Evolutionary conservation across 1,140 invertebrate species (phyloP).

Genomic region (Eumeta japonica): DNA sequence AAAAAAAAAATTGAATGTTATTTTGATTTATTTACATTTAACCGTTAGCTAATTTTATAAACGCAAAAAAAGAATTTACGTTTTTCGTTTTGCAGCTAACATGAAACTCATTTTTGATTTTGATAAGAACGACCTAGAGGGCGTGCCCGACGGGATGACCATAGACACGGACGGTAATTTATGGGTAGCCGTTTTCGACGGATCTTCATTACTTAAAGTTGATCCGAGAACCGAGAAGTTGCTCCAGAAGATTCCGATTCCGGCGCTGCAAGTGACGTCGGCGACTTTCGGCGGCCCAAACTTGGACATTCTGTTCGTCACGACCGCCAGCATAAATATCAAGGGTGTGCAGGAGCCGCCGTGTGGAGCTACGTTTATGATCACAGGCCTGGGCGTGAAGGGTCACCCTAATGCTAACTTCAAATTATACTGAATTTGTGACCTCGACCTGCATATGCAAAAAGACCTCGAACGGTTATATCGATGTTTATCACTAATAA

Average conservation of each 20-base stretch:
- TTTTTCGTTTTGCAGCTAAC: constrained; percentile 47
- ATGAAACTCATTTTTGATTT: constrained; percentile 58
- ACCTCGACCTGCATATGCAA: too few relatives aligned
- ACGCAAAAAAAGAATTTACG: neutral
- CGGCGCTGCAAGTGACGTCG: constrained; percentile 72
- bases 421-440: too few relatives aligned
- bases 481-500: too few relatives aligned
- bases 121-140: constrained; percentile 46
- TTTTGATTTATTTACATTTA: neutral
- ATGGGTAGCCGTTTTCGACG: constrained; percentile 68
- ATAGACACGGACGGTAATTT: constrained; percentile 71
- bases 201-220: constrained; percentile 42
- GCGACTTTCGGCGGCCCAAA: constrained; percentile 77
- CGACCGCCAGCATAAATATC: constrained; percentile 57
- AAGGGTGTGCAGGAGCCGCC: constrained; percentile 52
- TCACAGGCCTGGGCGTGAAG: constrained; percentile 65
- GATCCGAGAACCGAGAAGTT: constrained; percentile 45
- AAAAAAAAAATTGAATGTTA: neutral
- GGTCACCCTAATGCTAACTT: constrained; percentile 43
- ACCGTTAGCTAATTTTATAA: neutral
- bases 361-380: constrained; percentile 70
- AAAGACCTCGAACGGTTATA: too few relatives aligned
- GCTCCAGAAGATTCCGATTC: constrained; percentile 62
- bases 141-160: constrained; percentile 70
- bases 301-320: constrained; percentile 75